A percentile compares a stretch with the other conserved stretches of the same genome.
Conservation (phyloP, 2,888 invertebrate genomes). For the Nudaria mundana region DNA sequence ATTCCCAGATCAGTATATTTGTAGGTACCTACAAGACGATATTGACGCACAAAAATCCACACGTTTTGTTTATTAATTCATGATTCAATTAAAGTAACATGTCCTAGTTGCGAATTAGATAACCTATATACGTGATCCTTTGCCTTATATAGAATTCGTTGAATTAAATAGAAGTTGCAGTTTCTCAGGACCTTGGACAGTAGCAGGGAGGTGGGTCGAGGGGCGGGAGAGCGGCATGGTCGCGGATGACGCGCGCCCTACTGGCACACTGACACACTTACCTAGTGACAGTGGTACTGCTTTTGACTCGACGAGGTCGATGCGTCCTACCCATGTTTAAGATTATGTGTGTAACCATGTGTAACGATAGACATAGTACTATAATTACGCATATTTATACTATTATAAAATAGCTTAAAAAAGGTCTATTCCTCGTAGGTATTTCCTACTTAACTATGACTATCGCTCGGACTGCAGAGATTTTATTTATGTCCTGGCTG, state of each 20-base stretch:
- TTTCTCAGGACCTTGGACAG: conserved; percentile 71
- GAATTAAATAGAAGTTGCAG: conserved; percentile 56
- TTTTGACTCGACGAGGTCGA: conserved; percentile 78
- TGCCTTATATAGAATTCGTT: conserved; percentile 47
- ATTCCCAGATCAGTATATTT: too few species aligned
- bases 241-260: conserved; percentile 79
- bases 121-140: conserved; percentile 17
- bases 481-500: too few species aligned
- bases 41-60: background rate
- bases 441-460: too few species aligned
- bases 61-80: background rate
- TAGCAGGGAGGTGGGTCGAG: conserved; percentile 38
- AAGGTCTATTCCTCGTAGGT: too few species aligned
- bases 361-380: too few species aligned
- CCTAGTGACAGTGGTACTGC: conserved; percentile 81
- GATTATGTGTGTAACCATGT: conserved; percentile 41
- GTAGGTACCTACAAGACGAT: background rate
- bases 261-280: conserved; percentile 80
- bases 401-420: too few species aligned
- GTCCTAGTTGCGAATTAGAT: background rate
- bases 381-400: too few species aligned
- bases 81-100: background rate
- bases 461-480: too few species aligned
- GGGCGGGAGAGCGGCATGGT: conserved; percentile 57
- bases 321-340: conserved; percentile 69